These are phyloP conservation scores for Stratiomys singularior DNA, from an alignment of 2,888 invertebrate species.

Conservation along the genomic window DNA sequence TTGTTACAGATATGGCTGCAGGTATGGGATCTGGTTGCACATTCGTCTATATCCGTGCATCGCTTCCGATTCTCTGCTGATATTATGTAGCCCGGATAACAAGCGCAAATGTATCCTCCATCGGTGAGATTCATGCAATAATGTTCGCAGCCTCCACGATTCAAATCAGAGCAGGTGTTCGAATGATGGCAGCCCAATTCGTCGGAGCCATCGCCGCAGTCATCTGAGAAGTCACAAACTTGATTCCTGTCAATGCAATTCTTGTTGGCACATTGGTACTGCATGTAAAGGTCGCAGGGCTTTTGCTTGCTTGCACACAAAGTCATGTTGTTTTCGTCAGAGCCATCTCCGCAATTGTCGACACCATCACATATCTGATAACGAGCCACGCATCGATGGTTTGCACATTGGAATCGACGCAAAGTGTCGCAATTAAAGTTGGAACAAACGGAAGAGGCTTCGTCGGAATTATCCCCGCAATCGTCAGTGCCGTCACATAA, in stretches of 20 bases:
- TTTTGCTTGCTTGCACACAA: slow-evolving; percentile 80
- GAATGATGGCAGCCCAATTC: slow-evolving; percentile 87
- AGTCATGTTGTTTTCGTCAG: slow-evolving; percentile 95
- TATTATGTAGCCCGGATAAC: slow-evolving; percentile 87
- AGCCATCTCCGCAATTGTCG: slow-evolving; percentile 94
- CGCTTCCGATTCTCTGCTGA: slow-evolving; percentile 82
- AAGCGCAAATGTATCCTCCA: slow-evolving; percentile 90
- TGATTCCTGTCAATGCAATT: slow-evolving; percentile 82
- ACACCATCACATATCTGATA: slow-evolving; percentile 91
- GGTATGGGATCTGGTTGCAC: slow-evolving; percentile 80
- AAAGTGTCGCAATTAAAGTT: slow-evolving; percentile 87
- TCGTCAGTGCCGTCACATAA: slow-evolving; percentile 94
- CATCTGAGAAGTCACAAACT: slow-evolving; percentile 89
- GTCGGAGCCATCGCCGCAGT: slow-evolving; percentile 91
- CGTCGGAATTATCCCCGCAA: slow-evolving; percentile 92
- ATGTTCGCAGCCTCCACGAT: slow-evolving; percentile 89
- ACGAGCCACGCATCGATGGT: slow-evolving; percentile 85
- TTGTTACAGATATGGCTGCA: slow-evolving; percentile 96
- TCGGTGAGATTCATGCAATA: slow-evolving; percentile 86
- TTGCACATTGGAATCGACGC: slow-evolving; percentile 88
- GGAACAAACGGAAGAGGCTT: slow-evolving; percentile 80
- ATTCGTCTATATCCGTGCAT: slow-evolving; percentile 92
- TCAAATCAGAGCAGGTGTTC: slow-evolving; percentile 69
- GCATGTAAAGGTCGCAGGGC: slow-evolving; percentile 79
- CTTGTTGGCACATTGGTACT: slow-evolving; percentile 89